Evolutionary conservation across 2,888 invertebrate species (phyloP).

Genomic region (Netelia fuscicornis): DNA sequence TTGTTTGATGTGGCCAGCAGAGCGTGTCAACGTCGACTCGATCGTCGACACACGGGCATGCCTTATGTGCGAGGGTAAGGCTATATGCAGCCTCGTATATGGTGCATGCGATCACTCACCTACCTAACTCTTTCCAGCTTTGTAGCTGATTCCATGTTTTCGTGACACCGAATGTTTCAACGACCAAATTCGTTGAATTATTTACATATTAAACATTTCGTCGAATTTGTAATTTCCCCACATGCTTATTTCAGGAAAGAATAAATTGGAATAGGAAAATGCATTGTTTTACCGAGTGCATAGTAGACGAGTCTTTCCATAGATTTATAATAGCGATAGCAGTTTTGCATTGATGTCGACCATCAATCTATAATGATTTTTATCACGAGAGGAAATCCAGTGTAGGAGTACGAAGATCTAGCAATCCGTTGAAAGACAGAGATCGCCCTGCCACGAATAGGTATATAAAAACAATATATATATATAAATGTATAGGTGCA

Average conservation of each 20-base stretch:
- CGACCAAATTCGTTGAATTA: conserved; percentile 1
- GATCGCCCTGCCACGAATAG: conserved; percentile 6
- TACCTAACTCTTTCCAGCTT: neutral
- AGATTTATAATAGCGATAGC: too few species aligned
- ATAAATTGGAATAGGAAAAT: too few species aligned
- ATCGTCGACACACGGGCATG: conserved; percentile 24
- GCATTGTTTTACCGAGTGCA: too few species aligned
- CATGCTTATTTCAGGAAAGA: too few species aligned
- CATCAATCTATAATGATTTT: too few species aligned
- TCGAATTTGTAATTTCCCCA: neutral
- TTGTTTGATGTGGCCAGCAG: conserved; percentile 78
- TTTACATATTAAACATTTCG: neutral
- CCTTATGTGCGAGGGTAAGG: conserved; percentile 1
- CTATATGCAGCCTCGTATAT: conserved; percentile 2
- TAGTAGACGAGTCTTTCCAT: too few species aligned
- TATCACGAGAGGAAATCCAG: too few species aligned
- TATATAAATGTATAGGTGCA: conserved; percentile 5
- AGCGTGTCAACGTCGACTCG: conserved; percentile 49
- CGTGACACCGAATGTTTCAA: neutral
- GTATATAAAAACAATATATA: conserved; percentile 35
- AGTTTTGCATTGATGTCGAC: too few species aligned
- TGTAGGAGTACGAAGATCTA: too few species aligned
- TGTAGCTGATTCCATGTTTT: conserved; percentile 13
- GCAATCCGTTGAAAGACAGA: too few species aligned
- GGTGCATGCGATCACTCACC: neutral